Conservation (phyloP, 2,888 invertebrate species). For the Galerucella nymphaeae region DNA sequence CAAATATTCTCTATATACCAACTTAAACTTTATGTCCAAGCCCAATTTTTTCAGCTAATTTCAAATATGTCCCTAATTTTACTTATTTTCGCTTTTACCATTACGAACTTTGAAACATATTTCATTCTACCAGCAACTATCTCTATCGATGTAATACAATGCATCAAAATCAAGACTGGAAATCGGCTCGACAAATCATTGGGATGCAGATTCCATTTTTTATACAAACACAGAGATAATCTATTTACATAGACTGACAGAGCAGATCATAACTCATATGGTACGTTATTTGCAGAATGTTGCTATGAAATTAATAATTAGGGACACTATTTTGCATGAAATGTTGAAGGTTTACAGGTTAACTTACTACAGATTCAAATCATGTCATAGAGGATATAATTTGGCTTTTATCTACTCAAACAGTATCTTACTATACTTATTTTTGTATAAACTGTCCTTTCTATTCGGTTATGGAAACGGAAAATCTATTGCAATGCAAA, state of each 20-base stretch:
- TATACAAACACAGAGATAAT: conserved; percentile 12
- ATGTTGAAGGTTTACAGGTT: background rate
- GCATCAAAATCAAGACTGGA: background rate
- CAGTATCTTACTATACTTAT: background rate
- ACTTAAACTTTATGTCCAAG: too few species aligned
- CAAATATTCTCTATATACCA: too few species aligned
- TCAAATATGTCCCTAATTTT: too few species aligned
- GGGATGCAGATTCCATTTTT: conserved; percentile 15
- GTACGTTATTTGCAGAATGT: background rate
- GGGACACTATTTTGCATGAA: too few species aligned
- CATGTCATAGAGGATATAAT: background rate
- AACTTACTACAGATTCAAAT: background rate
- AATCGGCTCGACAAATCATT: conserved; percentile 2
- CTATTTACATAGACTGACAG: conserved; percentile 23
- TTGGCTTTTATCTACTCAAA: background rate
- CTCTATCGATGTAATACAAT: background rate
- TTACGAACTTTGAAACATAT: too few species aligned
- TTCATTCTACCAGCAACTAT: too few species aligned
- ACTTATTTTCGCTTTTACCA: too few species aligned
- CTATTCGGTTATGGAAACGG: background rate
- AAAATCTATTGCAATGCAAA: conserved; percentile 13
- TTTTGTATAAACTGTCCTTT: conserved; percentile 15
- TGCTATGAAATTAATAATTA: too few species aligned
- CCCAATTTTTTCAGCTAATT: too few species aligned
- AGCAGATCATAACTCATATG: conserved; percentile 30